A percentile compares a stretch with the other conserved stretches of the same genome.
Conservation (phyloP, 2,888 invertebrate species). For the Eilema griseolum region DNA sequence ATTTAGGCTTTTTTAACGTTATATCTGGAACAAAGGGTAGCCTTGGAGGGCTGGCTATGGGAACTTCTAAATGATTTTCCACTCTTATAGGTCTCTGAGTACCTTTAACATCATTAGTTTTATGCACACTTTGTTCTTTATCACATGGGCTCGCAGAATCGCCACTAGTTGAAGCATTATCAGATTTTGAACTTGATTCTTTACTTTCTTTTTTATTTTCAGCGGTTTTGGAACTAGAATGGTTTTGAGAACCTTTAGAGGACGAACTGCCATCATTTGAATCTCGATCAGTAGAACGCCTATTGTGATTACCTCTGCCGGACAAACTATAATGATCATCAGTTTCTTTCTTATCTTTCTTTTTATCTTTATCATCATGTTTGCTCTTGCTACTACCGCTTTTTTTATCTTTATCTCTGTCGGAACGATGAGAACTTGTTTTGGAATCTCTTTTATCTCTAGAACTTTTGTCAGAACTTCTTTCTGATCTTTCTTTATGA, state of each 20-base stretch:
- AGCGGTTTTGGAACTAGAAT: slow-evolving; percentile 69
- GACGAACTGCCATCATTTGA: slow-evolving; percentile 91
- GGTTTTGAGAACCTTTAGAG: slow-evolving; percentile 78
- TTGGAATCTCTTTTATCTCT: slow-evolving; percentile 70
- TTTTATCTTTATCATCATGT: slow-evolving; percentile 79
- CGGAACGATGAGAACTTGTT: slow-evolving; percentile 75
- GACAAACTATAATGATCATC: slow-evolving; percentile 92
- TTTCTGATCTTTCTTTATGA: slow-evolving; percentile 71
- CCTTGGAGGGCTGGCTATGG: slow-evolving; percentile 71
- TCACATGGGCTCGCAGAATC: slow-evolving; percentile 85
- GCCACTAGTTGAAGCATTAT: slow-evolving; percentile 78
- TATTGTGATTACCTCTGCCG: slow-evolving; percentile 87
- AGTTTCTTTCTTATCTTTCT: slow-evolving; percentile 84
- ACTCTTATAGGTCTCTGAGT: slow-evolving; percentile 72
- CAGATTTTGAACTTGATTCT: slow-evolving; percentile 77
- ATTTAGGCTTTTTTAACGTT: slow-evolving; percentile 89
- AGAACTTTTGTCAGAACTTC: slow-evolving; percentile 54
- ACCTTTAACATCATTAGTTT: slow-evolving; percentile 56
- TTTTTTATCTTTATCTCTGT: slow-evolving; percentile 81
- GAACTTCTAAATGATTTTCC: slow-evolving; percentile 75
- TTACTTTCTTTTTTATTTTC: slow-evolving; percentile 77
- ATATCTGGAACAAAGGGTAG: slow-evolving; percentile 81
- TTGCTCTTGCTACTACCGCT: slow-evolving; percentile 75
- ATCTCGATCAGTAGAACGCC: slow-evolving; percentile 92
- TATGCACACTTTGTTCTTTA: slow-evolving; percentile 68